phyloP scores from a whole-genome alignment of 1,140 invertebrate genomes.

The Zelostemma sp. region DNA sequence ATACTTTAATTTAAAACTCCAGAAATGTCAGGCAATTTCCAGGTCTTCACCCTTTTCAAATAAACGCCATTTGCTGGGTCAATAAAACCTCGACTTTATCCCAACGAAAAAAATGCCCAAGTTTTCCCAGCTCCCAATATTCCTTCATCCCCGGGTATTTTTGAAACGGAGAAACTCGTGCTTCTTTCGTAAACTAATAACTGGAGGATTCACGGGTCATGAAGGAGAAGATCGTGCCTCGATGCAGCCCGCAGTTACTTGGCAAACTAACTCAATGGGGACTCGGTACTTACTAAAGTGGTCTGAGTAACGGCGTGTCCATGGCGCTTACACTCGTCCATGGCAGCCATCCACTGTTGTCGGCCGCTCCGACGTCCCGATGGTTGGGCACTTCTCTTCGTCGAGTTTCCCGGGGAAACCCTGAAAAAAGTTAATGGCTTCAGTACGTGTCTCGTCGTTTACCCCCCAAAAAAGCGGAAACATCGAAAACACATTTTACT shows the following conservation, averaged over 20 bases:
- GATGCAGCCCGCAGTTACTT: constrained; percentile 12
- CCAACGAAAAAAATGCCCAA: too few species aligned
- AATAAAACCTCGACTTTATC: too few species aligned
- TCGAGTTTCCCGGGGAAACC: constrained; percentile 77
- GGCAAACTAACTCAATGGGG: constrained; percentile 23
- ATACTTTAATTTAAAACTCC: too few species aligned
- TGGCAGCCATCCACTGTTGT: constrained; percentile 65
- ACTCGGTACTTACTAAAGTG: constrained; percentile 75
- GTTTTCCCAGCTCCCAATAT: too few species aligned
- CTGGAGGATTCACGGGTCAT: too few species aligned
- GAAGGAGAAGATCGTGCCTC: neutral
- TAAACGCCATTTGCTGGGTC: too few species aligned
- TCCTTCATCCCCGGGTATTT: too few species aligned
- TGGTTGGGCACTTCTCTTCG: constrained; percentile 68
- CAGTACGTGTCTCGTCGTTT: constrained; percentile 9
- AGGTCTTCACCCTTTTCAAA: too few species aligned
- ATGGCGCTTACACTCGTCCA: constrained; percentile 69
- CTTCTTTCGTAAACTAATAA: too few species aligned
- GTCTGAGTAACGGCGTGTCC: constrained; percentile 75
- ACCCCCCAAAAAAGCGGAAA: neutral
- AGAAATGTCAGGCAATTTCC: too few species aligned
- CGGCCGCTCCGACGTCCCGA: constrained; percentile 63
- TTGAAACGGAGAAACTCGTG: too few species aligned
- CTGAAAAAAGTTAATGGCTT: constrained; percentile 64
- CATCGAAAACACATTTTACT: neutral